Evolutionary conservation across 2,113 vertebrate genomes (phyloP).

Genomic region (Oryzias celebensis): DNA sequence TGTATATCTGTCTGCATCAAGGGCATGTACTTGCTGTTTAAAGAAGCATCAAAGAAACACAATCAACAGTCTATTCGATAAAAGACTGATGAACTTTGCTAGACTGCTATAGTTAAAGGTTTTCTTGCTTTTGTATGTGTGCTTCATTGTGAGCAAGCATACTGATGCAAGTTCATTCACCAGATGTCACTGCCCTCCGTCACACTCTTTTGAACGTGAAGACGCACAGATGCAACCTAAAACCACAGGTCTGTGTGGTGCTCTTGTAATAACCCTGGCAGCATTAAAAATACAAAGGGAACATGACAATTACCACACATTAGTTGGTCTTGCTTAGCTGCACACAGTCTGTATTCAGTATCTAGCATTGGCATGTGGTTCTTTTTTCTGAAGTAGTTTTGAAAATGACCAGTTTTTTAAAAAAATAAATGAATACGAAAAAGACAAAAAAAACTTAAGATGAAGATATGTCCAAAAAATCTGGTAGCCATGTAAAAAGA

Average conservation of each 20-base stretch:
- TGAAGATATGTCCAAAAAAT: too few relatives aligned
- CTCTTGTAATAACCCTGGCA: slow-evolving; percentile 72
- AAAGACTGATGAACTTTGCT: slow-evolving; percentile 48
- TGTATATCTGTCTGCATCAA: slow-evolving; percentile 11
- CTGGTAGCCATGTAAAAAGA: too few relatives aligned
- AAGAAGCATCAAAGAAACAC: slow-evolving; percentile 38
- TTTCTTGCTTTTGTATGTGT: slow-evolving; percentile 13
- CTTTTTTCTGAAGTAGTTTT: background rate
- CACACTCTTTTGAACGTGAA: slow-evolving; percentile 67
- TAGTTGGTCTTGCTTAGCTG: slow-evolving; percentile 44
- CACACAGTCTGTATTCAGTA: slow-evolving; percentile 16
- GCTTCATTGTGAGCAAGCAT: background rate
- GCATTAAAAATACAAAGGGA: slow-evolving; percentile 73
- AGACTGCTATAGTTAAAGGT: slow-evolving; percentile 9
- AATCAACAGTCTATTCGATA: slow-evolving; percentile 46
- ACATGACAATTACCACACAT: slow-evolving; percentile 76
- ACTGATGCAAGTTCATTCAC: slow-evolving; percentile 64
- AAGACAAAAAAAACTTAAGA: background rate
- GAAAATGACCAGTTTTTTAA: background rate
- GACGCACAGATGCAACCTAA: slow-evolving; percentile 62
- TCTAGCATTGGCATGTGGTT: background rate
- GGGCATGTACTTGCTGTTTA: slow-evolving; percentile 27
- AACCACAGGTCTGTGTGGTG: slow-evolving; percentile 53
- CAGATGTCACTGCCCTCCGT: slow-evolving; percentile 62
- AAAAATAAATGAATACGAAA: background rate